phyloP scores from a whole-genome alignment of 2,113 vertebrate species.

The Suncus etruscus region DNA sequence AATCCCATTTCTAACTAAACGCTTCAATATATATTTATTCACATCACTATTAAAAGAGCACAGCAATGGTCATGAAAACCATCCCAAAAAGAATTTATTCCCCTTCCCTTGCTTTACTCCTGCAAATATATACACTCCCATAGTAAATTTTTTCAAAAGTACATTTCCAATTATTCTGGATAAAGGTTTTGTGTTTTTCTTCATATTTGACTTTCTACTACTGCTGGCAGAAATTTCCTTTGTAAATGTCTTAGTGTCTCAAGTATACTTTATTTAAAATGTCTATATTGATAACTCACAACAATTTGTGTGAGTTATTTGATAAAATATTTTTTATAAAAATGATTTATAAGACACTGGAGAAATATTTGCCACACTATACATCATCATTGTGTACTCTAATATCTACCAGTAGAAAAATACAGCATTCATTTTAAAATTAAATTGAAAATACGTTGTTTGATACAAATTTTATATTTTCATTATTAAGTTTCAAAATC shows the following conservation, averaged over 20 bases:
- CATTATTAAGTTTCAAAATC: not conserved
- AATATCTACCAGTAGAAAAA: not conserved
- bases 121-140: not conserved
- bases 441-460: not conserved
- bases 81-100: not conserved
- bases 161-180: conserved; percentile 35
- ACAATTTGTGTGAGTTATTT: conserved; percentile 43
- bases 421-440: not conserved
- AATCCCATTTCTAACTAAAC: conserved; percentile 32
- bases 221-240: not conserved
- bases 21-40: conserved; percentile 24
- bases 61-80: not conserved
- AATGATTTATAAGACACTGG: not conserved
- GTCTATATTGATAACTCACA: too few species aligned
- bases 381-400: not conserved
- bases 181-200: conserved; percentile 32
- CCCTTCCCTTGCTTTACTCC: not conserved
- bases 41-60: conserved; percentile 27
- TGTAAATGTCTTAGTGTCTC: not conserved
- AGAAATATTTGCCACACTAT: not conserved
- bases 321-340: conserved; percentile 26
- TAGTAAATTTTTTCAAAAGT: not conserved
- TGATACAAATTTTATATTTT: not conserved
- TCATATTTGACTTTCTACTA: conserved; percentile 50
- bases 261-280: too few species aligned